Evolutionary conservation across 2,113 vertebrate species (phyloP), one percentile per base, ranked within the genome.

Genomic region (Benitochromis conjunctus): DNA sequence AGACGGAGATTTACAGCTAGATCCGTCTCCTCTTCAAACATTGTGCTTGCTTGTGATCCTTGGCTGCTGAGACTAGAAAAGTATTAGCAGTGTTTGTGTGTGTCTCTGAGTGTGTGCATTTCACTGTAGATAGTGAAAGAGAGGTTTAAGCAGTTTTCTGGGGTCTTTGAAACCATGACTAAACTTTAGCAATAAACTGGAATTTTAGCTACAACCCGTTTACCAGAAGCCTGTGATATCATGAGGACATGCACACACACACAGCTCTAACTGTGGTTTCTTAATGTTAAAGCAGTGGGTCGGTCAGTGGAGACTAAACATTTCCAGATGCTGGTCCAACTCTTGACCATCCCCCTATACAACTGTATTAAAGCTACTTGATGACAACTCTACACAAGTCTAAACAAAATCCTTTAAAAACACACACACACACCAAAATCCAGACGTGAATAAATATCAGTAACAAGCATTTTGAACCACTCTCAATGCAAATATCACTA

Each of bases 1-100:
- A 71, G 87, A 48, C 74, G 3, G 74, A 89, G 85, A 89, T 88
- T 90, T 90, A 91, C 76, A 87, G 60, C 48, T 2, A 77, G 53
- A 83, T 64, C 16, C 9, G 77, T 57, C 36, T 90, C 82, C 43
- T 92, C 80, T 91, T 89, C 82, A 90, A 87, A 90, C 79, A 62
- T 48, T 16, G 79, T 24, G 71, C 53, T 12, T 58, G 58, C 41
- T 21, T 91, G 51, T 84, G 86, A 91, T 85, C 81, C 18, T 83
- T 88, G 81, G 79, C 82, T 85, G 55, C 66, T 24, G 34, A 66
- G 41, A 78, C 78, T 29, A 66, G 71, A 88, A 66, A 54, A 26
- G 53, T 16, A 80, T 86, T 71, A 81, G 58, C 31, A 80, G 29
- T 79, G 38, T 76, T 79, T 66, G 26, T 55, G 81, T 78, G 76